phyloP scores from a whole-genome alignment of 1,140 invertebrate genomes.

The Sycobia sp. region DNA sequence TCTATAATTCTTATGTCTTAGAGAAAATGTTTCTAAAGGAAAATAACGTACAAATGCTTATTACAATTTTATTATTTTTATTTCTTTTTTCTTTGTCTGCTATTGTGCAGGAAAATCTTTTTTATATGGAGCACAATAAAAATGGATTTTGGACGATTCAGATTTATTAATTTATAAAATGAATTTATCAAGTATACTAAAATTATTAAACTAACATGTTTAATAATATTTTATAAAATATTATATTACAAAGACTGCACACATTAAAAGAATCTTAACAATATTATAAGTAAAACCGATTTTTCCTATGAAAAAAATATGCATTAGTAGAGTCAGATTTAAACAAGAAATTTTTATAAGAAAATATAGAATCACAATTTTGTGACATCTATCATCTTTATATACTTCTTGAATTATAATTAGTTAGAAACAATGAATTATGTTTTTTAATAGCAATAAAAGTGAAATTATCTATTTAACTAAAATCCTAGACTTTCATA shows the following conservation, averaged over 20 bases:
- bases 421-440: background rate
- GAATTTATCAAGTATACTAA: too few species aligned
- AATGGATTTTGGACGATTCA: background rate
- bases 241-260: slow-evolving; percentile 21
- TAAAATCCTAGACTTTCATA: background rate
- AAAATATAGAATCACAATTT: too few species aligned
- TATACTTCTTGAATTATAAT: too few species aligned
- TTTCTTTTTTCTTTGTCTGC: background rate
- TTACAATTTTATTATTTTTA: slow-evolving; percentile 12
- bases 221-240: slow-evolving; percentile 11
- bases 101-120: background rate
- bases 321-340: background rate
- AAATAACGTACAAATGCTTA: too few species aligned
- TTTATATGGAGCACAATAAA: background rate
- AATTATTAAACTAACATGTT: background rate
- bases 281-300: background rate
- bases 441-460: background rate
- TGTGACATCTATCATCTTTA: background rate
- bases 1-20: too few species aligned
- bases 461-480: background rate
- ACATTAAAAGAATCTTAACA: slow-evolving; percentile 1
- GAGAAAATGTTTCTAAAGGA: too few species aligned
- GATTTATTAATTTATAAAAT: slow-evolving; percentile 8
- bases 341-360: too few species aligned
- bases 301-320: background rate